These are phyloP conservation scores for Mastomys coucha DNA, from an alignment of 2,113 vertebrate genomes.

Conservation along the genomic window DNA sequence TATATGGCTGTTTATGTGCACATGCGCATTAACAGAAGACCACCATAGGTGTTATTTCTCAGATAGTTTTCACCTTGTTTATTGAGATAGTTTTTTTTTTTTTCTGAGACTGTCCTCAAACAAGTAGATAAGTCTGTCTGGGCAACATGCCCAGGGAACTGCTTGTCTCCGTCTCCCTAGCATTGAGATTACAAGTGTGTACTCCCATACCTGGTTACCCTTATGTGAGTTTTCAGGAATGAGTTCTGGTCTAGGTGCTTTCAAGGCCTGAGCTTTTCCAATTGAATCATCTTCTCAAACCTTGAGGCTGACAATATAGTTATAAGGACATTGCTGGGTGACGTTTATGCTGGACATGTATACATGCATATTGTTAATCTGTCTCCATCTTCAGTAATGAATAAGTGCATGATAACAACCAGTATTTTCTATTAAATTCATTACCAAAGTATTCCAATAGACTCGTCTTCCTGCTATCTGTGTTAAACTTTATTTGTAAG, in stretches of 20 bases:
- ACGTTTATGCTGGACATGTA: not conserved
- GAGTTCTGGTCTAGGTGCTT: not conserved
- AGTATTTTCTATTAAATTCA: not conserved
- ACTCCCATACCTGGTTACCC: not conserved
- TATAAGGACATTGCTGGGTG: not conserved
- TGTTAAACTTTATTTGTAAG: slow-evolving; percentile 1
- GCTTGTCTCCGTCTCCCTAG: not conserved
- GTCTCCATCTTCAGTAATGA: not conserved
- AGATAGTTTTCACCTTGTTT: not conserved
- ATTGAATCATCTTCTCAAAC: not conserved
- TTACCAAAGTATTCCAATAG: not conserved
- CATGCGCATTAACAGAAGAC: not conserved
- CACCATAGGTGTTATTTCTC: not conserved
- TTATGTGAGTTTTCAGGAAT: not conserved
- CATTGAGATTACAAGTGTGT: not conserved
- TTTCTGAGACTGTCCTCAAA: not conserved
- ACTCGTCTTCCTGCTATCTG: not conserved
- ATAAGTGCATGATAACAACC: not conserved
- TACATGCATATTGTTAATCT: not conserved
- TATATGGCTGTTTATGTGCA: too few relatives aligned
- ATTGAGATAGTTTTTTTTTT: not conserved
- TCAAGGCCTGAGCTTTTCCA: not conserved
- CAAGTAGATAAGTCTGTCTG: not conserved
- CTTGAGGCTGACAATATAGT: not conserved
- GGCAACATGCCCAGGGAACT: not conserved